These are phyloP conservation scores for Syngnathus acus DNA, from an alignment of 2,797 vertebrate species.

Conservation along the genomic window DNA sequence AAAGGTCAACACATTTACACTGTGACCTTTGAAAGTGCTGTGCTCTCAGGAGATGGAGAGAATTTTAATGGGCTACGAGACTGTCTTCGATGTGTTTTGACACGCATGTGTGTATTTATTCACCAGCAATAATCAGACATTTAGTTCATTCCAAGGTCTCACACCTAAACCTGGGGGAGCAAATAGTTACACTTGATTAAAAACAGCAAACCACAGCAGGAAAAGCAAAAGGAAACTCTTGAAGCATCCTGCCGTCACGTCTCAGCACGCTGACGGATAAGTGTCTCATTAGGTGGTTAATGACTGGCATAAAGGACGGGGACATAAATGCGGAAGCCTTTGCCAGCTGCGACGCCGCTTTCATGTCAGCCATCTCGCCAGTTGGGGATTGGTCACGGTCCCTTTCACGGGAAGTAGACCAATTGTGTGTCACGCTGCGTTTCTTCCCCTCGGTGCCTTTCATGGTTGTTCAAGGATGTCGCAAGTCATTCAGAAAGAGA, in stretches of 20 bases:
- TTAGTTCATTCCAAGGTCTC: not conserved
- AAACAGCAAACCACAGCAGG: not conserved
- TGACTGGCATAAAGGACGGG: conserved; percentile 57
- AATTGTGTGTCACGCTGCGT: conserved; percentile 25
- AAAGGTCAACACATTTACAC: conserved; percentile 75
- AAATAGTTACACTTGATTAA: conserved; percentile 27
- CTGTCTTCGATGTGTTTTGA: not conserved
- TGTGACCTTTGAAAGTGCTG: conserved; percentile 68
- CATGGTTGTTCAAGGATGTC: conserved; percentile 22
- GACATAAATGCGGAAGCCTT: conserved; percentile 57
- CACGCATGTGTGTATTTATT: not conserved
- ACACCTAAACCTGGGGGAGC: not conserved
- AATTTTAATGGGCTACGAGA: conserved; percentile 53
- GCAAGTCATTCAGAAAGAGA: conserved; percentile 14
- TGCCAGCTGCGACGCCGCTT: conserved; percentile 53
- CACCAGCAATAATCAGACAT: not conserved
- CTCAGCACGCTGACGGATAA: conserved; percentile 36
- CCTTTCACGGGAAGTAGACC: conserved; percentile 48
- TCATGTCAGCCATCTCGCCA: conserved; percentile 57
- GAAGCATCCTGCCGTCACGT: conserved; percentile 12
- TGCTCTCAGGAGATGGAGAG: conserved; percentile 30
- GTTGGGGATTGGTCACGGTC: conserved; percentile 24
- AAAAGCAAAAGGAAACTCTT: not conserved
- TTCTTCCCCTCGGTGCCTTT: conserved; percentile 28
- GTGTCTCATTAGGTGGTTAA: conserved; percentile 58